Base-by-base conservation (phyloP, 1,140 invertebrate genomes). In the Zelostemma sp. region DNA sequence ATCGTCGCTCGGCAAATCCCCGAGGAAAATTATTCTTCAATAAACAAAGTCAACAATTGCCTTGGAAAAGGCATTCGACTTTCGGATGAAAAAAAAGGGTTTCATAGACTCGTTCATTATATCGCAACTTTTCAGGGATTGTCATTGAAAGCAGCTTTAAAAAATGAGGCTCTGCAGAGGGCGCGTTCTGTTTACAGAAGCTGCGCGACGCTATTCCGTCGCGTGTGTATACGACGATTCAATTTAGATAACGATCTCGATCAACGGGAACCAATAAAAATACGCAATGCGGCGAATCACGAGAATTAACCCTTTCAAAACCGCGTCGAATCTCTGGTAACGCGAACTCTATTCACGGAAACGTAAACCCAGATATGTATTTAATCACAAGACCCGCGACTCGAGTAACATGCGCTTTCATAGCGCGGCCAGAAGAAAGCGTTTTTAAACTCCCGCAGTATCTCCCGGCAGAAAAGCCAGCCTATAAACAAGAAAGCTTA, bases 401-500 rank as follows among this genome's bases (percentile, higher is more conserved):
- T n/a, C 21, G 21, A 8, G 21, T 3, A 25, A 25, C 3, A 25
- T 25, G 8, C 8, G 21, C 3, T 25, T 25, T n/a, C n/a, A n/a
- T n/a, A n/a, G 2, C 2, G 33, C n/a, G 6, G 11, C 33, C 1
- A n/a, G n/a, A 35, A 35, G 11, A 35, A 47, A 35, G 28, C 4
- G 50, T 51, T 73, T 71, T 74, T 68, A 62, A 68, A 68, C 16
- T 60, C 53, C 8, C 17, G 12, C 43, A 60, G 49, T 75, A 68
- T 75, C 64, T 68, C 63, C 31, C 56, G 46, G 51, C 43, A 19
- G 69, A 68, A 77, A 80, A 80, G 77, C 78, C 74, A 43, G 69
- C 66, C 78, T 75, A 81, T 83, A 81, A 83, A 82, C 77, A 79
- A 81, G 73, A 73, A 74, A 73, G 78, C 77, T 82, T 78, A 80